A percentile compares a stretch with the other conserved stretches of the same genome.
phyloP scores from a whole-genome alignment of 1,140 invertebrate genomes.

The Trinorchestia longiramus region DNA sequence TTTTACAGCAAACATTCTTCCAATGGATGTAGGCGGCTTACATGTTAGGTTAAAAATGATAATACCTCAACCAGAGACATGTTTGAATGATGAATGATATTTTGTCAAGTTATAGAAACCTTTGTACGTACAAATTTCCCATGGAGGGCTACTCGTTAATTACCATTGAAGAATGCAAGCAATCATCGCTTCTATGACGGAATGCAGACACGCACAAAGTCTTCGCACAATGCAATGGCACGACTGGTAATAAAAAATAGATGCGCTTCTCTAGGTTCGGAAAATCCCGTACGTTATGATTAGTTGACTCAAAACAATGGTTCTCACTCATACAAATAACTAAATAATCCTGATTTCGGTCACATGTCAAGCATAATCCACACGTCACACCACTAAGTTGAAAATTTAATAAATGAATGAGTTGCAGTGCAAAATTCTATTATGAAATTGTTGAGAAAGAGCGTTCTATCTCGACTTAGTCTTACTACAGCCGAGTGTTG shows the following conservation, averaged over 20 bases:
- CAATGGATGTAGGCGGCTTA: neutral
- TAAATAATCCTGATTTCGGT: neutral
- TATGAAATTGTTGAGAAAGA: neutral
- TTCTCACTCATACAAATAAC: neutral
- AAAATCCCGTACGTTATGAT: neutral
- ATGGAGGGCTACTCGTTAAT: neutral
- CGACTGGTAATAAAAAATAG: neutral
- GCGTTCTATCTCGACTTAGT: neutral
- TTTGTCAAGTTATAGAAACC: neutral
- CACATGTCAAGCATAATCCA: neutral
- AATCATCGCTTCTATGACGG: neutral
- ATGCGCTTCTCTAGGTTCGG: neutral
- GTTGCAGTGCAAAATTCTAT: neutral
- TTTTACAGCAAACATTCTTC: neutral
- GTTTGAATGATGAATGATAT: neutral
- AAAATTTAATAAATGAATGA: neutral
- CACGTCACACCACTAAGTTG: too few relatives aligned
- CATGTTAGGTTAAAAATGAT: neutral
- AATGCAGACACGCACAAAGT: neutral
- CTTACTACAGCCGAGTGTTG: neutral
- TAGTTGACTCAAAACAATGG: neutral
- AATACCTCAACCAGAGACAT: neutral
- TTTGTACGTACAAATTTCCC: neutral
- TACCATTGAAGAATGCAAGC: neutral
- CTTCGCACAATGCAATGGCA: neutral